Base-by-base conservation (phyloP, 1,140 invertebrate genomes). In the Penaeus indicus region DNA sequence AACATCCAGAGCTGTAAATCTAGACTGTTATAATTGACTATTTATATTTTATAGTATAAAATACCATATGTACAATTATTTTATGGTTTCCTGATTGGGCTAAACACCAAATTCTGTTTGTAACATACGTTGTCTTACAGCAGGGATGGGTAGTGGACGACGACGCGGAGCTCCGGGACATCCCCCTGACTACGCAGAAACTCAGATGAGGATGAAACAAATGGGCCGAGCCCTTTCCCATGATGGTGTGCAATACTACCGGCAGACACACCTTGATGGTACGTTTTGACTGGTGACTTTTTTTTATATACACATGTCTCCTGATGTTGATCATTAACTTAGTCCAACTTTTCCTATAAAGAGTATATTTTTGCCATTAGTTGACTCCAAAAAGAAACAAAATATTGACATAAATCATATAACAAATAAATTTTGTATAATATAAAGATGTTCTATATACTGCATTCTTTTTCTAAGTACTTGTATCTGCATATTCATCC, bases 201-300 rank as follows among this genome's bases (percentile, higher is more conserved):
- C 96, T n/a, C 96, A 97, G 92, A 95, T 97, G 94, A 94, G 95
- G 86, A 94, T 96, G 89, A 95, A 96, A 92, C 94, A 96, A 88
- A 93, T 97, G 83, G 96, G 96, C 89, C 94, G 96, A 91, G 96
- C 96, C n/a, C 96, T 97, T 93, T 96, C 96, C 88, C 96, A 97
- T 92, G 96, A 97, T 92, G 96, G 96, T 90, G 96, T 96, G 75
- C 85, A 89, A 22, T 96, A 95, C 93, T 96, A 96, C 92, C 96
- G 95, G 92, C 94, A 94, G 90, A 95, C 94, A 42, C 95, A 95
- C 92, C 95, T 95, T 90, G 95, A 96, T 91, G 95, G 85, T 67
- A 83, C 32, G 78, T 54, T 54, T 54, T 54, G 54, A 54, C 10
- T 54, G 10, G 54, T 54, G 7, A 54, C 16, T 54, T 54, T 47